Conservation (phyloP, 2,113 vertebrate genomes). For the Scortum barcoo region DNA sequence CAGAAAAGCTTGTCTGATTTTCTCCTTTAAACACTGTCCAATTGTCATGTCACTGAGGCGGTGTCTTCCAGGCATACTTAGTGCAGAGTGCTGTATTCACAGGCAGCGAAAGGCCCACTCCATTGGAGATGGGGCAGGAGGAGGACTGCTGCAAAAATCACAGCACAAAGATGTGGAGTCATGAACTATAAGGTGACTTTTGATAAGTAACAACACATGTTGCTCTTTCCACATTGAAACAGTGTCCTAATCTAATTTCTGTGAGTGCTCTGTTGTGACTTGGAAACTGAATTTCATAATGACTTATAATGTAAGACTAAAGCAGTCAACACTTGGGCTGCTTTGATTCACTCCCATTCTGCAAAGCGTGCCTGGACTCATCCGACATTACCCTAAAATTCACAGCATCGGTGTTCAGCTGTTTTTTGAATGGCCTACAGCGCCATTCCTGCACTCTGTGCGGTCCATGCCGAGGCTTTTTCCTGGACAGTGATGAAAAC, state of each 20-base stretch:
- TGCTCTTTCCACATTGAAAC: constrained; percentile 13
- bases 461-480: constrained; percentile 22
- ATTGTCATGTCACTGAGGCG: constrained; percentile 39
- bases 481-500: constrained; percentile 62
- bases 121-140: not conserved
- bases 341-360: constrained; percentile 5
- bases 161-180: not conserved
- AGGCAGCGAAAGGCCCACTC: constrained; percentile 13
- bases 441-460: constrained; percentile 49
- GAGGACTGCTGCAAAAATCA: constrained; percentile 21
- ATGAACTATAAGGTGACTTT: constrained; percentile 3
- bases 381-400: constrained; percentile 30
- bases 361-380: constrained; percentile 26
- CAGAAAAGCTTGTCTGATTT: constrained; percentile 44
- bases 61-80: constrained; percentile 22
- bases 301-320: not conserved
- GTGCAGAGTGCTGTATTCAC: constrained; percentile 26
- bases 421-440: constrained; percentile 67
- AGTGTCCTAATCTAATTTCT: not conserved
- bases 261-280: constrained; percentile 2
- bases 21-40: constrained; percentile 44
- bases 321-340: constrained; percentile 1
- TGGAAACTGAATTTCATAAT: constrained; percentile 1
- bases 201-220: constrained; percentile 15
- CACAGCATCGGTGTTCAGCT: constrained; percentile 28